phyloP scores from a whole-genome alignment of 1,140 invertebrate species.

The Schlechtendalia chinensis region DNA sequence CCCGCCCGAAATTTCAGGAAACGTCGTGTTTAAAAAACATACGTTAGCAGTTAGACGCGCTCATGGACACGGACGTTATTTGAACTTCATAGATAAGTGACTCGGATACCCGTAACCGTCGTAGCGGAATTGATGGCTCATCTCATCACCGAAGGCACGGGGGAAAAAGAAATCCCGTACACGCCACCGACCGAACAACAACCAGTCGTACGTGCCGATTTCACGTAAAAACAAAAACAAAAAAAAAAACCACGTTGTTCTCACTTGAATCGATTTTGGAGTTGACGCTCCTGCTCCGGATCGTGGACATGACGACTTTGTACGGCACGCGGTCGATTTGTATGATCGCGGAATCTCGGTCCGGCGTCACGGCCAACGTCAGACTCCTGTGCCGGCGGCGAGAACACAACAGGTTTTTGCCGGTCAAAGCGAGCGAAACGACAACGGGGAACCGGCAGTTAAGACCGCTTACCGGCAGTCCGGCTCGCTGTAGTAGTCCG shows the following conservation, averaged over 20 bases:
- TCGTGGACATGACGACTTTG: slow-evolving; percentile 27
- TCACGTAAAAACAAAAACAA: neutral
- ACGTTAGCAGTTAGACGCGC: no score
- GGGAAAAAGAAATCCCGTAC: no score
- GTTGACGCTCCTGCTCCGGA: slow-evolving; percentile 38
- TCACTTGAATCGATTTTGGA: slow-evolving; percentile 25
- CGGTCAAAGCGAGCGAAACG: neutral
- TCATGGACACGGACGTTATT: no score
- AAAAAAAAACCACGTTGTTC: neutral
- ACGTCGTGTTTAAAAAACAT: no score
- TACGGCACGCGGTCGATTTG: slow-evolving; percentile 33
- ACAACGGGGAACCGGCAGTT: neutral
- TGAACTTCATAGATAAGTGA: no score
- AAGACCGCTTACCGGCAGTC: slow-evolving; percentile 44
- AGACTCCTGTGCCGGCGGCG: neutral
- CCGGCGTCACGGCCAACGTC: slow-evolving; percentile 10
- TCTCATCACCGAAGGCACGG: no score
- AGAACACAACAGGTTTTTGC: neutral
- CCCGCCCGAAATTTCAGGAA: no score
- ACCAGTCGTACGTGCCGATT: no score
- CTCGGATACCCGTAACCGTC: no score
- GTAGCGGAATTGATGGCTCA: no score
- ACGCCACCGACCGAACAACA: no score
- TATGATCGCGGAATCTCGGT: slow-evolving; percentile 15
- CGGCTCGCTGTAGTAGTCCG: slow-evolving; percentile 52